These are phyloP conservation scores for Clarias fuscus DNA, from an alignment of 2,797 vertebrate species.

Conservation along the genomic window DNA sequence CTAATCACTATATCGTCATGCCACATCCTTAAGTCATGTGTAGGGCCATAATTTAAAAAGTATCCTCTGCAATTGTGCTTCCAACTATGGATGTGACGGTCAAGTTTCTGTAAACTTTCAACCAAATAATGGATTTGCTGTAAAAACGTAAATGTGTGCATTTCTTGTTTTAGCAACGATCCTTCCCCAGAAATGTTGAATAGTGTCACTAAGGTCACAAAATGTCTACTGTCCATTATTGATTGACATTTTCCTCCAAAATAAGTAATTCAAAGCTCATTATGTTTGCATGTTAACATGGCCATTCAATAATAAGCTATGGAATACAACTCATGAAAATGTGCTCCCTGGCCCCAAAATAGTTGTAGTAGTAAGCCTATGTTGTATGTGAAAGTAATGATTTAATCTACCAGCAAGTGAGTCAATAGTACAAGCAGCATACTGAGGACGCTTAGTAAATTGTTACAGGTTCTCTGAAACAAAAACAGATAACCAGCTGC, in stretches of 20 bases:
- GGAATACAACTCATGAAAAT: neutral
- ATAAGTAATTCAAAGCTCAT: neutral
- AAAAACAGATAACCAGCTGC: neutral
- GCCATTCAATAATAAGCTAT: neutral
- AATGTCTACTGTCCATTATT: neutral
- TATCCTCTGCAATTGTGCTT: neutral
- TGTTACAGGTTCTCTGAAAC: neutral
- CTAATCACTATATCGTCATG: no score
- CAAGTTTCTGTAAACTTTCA: neutral
- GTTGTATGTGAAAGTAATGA: neutral
- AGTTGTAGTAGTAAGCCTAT: neutral
- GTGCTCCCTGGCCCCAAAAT: neutral
- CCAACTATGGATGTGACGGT: neutral
- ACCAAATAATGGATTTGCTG: neutral
- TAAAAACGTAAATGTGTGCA: neutral
- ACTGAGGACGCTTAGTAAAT: neutral
- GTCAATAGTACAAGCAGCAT: neutral
- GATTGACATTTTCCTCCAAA: neutral
- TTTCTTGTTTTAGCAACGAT: neutral
- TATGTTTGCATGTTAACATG: neutral
- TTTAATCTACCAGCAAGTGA: no score
- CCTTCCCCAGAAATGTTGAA: neutral
- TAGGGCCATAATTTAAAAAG: neutral
- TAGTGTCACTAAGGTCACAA: neutral
- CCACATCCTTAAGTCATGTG: neutral